Evolutionary conservation across 2,888 invertebrate genomes (phyloP).

Genomic region (Stenchaetothrips biformis): DNA sequence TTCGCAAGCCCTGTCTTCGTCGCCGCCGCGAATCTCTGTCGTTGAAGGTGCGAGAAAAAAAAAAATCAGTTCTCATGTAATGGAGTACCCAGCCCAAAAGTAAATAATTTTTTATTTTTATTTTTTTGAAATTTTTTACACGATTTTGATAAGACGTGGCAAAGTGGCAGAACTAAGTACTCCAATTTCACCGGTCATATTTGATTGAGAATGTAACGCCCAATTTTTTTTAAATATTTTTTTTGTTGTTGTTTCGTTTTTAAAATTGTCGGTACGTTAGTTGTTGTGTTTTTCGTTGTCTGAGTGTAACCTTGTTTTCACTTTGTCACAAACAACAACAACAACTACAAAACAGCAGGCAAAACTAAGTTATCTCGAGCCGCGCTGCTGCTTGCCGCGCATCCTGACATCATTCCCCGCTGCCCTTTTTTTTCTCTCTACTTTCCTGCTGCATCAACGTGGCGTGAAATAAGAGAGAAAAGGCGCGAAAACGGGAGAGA

Average conservation of each 20-base stretch:
- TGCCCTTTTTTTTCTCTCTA: background rate
- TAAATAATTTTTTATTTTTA: background rate
- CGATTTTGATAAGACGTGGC: too few species aligned
- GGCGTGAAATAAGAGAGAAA: too few species aligned
- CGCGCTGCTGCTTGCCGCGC: too few species aligned
- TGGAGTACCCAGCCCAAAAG: background rate
- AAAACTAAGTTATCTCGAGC: background rate
- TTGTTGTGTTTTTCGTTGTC: too few species aligned
- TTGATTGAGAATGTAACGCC: too few species aligned
- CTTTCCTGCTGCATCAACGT: background rate
- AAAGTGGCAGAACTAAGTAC: too few species aligned
- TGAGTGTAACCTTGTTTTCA: background rate
- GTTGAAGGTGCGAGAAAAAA: background rate
- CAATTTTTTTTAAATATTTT: too few species aligned
- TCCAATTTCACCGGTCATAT: too few species aligned
- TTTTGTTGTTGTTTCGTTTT: background rate
- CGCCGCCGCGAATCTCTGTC: background rate
- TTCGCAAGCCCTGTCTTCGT: background rate
- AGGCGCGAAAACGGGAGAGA: background rate
- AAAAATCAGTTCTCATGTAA: background rate
- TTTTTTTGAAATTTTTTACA: background rate
- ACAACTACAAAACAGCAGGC: background rate
- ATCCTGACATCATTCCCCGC: background rate
- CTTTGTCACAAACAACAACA: background rate
- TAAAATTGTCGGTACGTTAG: too few species aligned